A percentile compares a stretch with the other conserved stretches of the same genome.
Evolutionary conservation across 2,113 vertebrate genomes (phyloP).

Genomic region (Rhinoptilus africanus): DNA sequence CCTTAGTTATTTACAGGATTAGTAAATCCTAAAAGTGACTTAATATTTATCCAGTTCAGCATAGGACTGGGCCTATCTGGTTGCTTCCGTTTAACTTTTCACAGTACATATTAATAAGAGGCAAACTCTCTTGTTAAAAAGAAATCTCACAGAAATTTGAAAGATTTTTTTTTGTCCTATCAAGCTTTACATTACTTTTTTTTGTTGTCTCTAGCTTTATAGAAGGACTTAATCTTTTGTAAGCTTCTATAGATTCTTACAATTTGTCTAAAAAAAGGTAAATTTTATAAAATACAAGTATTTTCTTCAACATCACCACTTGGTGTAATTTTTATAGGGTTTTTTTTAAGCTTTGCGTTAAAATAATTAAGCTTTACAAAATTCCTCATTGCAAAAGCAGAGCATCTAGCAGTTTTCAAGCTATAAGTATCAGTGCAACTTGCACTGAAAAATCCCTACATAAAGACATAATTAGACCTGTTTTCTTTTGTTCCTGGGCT

Average conservation of each 20-base stretch:
- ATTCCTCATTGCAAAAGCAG: not conserved
- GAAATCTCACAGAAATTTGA: not conserved
- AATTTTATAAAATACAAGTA: not conserved
- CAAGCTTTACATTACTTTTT: not conserved
- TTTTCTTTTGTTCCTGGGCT: not conserved
- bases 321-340: not conserved
- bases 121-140: not conserved
- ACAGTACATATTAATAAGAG: not conserved
- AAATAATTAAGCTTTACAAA: not conserved
- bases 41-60: not conserved
- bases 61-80: not conserved
- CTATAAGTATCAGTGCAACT: not conserved
- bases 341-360: not conserved
- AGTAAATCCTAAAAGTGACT: not conserved
- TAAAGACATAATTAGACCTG: not conserved
- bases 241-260: not conserved
- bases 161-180: not conserved
- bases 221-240: not conserved
- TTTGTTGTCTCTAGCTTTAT: not conserved
- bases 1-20: not conserved
- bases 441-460: not conserved
- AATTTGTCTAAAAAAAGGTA: not conserved
- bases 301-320: not conserved
- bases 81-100: not conserved
- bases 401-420: not conserved